Conservation (phyloP, 2,888 invertebrate species). For the Fragum fragum region DNA sequence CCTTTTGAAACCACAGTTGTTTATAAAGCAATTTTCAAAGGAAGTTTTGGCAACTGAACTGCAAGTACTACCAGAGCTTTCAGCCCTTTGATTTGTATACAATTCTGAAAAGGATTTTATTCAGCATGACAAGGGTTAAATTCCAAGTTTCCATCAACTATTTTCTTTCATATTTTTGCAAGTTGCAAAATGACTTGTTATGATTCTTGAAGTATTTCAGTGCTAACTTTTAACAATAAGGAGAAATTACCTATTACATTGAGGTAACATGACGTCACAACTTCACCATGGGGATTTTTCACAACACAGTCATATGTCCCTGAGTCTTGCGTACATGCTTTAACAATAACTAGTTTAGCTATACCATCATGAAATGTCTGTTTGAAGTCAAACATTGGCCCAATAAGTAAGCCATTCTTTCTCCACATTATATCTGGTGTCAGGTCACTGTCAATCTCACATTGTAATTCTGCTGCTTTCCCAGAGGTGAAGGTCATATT, state of each 20-base stretch:
- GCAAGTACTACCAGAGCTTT: too few species aligned
- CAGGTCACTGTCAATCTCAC: conserved; percentile 75
- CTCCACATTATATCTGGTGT: conserved; percentile 78
- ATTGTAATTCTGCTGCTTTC: conserved; percentile 71
- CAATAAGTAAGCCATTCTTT: conserved; percentile 76
- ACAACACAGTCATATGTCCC: conserved; percentile 81
- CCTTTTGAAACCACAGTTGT: too few species aligned
- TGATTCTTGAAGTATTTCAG: too few species aligned
- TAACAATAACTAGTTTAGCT: conserved; percentile 76
- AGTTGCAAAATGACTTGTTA: too few species aligned
- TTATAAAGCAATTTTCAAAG: too few species aligned
- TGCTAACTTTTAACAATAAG: neutral
- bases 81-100: too few species aligned
- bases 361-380: conserved; percentile 74
- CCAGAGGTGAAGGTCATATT: conserved; percentile 67
- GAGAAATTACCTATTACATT: conserved; percentile 60
- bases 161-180: too few species aligned
- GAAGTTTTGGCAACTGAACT: too few species aligned
- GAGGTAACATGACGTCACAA: conserved; percentile 71
- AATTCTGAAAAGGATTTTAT: too few species aligned
- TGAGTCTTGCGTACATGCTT: conserved; percentile 70
- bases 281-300: conserved; percentile 74
- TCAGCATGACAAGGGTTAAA: too few species aligned
- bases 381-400: conserved; percentile 73
- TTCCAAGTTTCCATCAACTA: too few species aligned